Evolutionary conservation across 2,888 invertebrate genomes (phyloP), one percentile per base, ranked within the genome.

Genomic region (Sclerodermus sp.): DNA sequence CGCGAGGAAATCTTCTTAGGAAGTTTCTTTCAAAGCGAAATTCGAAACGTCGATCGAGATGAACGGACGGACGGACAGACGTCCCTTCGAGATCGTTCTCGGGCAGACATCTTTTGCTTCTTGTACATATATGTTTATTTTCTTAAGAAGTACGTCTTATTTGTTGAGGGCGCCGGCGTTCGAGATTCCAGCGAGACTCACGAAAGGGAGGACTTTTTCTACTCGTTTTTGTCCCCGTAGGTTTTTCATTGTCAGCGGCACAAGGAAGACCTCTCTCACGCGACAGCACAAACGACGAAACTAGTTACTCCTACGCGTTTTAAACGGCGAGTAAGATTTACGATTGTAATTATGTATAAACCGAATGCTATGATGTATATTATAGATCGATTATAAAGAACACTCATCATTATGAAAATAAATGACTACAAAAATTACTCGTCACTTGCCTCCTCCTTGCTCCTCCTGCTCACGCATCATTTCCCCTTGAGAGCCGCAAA

Each of bases 331-430:
- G 46, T 48, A 60, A 70, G 66, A 73, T 74, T 70, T 76, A 72
- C 74, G 71, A 73, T 69, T 77, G 77, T 77, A 77, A 77, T 77
- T 76, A 76, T 76, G 75, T 75, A 75, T 76, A 76, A 76, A 78
- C 66, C 64, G 71, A 77, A 75, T 71, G 76, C 76, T 77, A 77
- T 73, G 73, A 76, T 77, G 77, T 77, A 77, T 77, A 77, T 77
- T 77, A 77, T 77, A 77, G 76, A 77, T 74, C 75, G 74, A 77
- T 76, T 76, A 77, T 76, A 74, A 75, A 73, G 66, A 73, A 75
- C 74, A 74, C 71, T 74, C 76, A 77, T 76, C 73, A 77, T 74
- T 74, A 76, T 71, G 66, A 75, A 70, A 68, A 68, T 68, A 73
- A 73, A 71, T 68, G 70, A 62, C 66, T 68, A 70, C 69, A 60